These are phyloP conservation scores for Melanophora roralis DNA, from an alignment of 2,888 invertebrate species.

Conservation along the genomic window DNA sequence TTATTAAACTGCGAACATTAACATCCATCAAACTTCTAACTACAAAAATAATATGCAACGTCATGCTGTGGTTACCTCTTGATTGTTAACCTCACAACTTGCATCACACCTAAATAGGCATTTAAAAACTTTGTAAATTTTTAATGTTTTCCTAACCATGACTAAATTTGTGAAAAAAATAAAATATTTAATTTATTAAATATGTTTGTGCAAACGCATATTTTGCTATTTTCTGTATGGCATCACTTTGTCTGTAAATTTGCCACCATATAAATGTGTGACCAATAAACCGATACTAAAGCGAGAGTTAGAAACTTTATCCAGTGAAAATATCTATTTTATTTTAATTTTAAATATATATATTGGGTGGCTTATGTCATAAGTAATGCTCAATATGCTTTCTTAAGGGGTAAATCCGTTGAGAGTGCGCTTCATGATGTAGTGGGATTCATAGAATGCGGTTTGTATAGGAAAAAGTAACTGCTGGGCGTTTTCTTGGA, in stretches of 20 bases:
- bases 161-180: neutral
- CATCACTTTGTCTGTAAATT: conserved; percentile 24
- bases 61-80: neutral
- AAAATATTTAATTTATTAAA: neutral
- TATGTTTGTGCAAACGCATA: neutral
- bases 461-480: too few relatives aligned
- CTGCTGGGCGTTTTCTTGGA: too few relatives aligned
- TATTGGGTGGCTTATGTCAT: too few relatives aligned
- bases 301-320: neutral
- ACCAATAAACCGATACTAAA: neutral
- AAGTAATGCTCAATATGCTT: too few relatives aligned
- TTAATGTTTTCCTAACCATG: neutral
- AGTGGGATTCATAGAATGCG: too few relatives aligned
- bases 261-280: conserved; percentile 40
- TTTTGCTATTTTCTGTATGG: neutral
- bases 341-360: too few relatives aligned
- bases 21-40: too few relatives aligned
- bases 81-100: conserved; percentile 7
- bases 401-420: too few relatives aligned
- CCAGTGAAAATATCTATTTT: conserved; percentile 13
- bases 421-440: too few relatives aligned
- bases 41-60: neutral
- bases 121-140: neutral
- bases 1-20: too few relatives aligned
- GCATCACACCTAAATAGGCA: neutral